Base-by-base conservation (phyloP, 1,140 invertebrate species). In the Pemphigus obesinymphae region DNA sequence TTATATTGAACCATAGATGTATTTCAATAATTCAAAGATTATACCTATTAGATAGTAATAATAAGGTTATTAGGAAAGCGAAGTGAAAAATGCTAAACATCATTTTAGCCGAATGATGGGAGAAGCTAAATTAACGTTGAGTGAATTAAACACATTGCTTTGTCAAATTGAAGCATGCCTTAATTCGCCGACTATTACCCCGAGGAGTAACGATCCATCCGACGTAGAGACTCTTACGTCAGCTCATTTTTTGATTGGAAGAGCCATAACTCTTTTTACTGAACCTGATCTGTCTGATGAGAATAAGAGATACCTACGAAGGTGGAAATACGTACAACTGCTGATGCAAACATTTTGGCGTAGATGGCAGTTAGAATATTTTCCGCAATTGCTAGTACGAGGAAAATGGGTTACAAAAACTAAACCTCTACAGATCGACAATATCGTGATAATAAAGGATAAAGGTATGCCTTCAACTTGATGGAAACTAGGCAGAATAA, bases 11-110 rank as follows among this genome's bases (percentile, higher is more conserved):
- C n/a, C n/a, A n/a, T n/a, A n/a, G n/a, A n/a, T n/a, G n/a, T n/a
- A n/a, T n/a, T n/a, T n/a, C n/a, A n/a, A n/a, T n/a, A n/a, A n/a
- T n/a, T n/a, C n/a, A n/a, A n/a, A n/a, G n/a, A n/a, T n/a, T n/a
- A n/a, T n/a, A n/a, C n/a, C n/a, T n/a, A n/a, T n/a, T n/a, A n/a
- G n/a, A n/a, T n/a, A n/a, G n/a, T n/a, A n/a, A n/a, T n/a, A n/a
- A n/a, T n/a, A n/a, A n/a, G 86, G 86, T 23, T 50, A 84, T 34
- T 88, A 84, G 85, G 84, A 85, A 84, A 83, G 85, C 31, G 84
- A 68, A 3, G 85, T 88, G 0, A 85, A 86, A 48, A 83, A 84
- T 11, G 82, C 85, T 4, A 85, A 86, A 73, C 68, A 83, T 40
- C 83, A 85, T 63, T 43, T 86, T 7, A 45, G 37, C 11, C 53